Base-by-base conservation (phyloP, 2,797 vertebrate genomes). In the Kryptopterus vitreolus region DNA sequence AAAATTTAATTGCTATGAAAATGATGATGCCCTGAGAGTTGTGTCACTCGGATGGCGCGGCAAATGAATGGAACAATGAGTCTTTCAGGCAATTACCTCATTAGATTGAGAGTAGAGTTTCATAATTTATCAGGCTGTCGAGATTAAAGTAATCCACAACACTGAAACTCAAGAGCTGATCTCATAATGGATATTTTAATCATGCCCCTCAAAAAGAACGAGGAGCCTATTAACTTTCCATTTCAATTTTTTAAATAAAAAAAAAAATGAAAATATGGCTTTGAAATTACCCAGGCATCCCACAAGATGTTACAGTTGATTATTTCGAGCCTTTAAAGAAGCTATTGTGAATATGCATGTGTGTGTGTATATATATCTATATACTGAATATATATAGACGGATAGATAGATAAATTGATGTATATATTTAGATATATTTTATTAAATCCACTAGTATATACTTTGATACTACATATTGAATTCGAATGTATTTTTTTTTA, bases 171-270 rank as follows among this genome's bases (percentile, higher is more conserved):
- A 92, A 92, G 91, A 91, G 89, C 87, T 88, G 91, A 93, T 93
- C 87, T 92, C 89, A 92, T 92, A 92, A 92, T 92, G 90, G 90
- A 91, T 91, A 91, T 92, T 93, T 92, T 92, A 91, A 93, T 94
- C 89, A 92, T 90, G 88, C 90, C 88, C 82, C 89, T 90, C 77
- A 84, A 93, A 92, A 90, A 91, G 85, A 90, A 88, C 86, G 87
- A 88, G 88, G 86, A 91, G 87, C 86, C 88, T 91, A 91, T 93
- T 92, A 93, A 92, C 89, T 92, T 92, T 89, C 87, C 88, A 89
- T 92, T 92, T 91, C 88, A 90, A 92, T 93, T 92, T 91, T 89
- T 78, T 43, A 58, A 69, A 58, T 57, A 89, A 91, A 91, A 89
- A 86, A 90, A 90, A 92, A 90, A 90, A 43, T 43, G 90, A 92